Base-by-base conservation (phyloP, 2,113 vertebrate species). In the Zosterops hypoxanthus region DNA sequence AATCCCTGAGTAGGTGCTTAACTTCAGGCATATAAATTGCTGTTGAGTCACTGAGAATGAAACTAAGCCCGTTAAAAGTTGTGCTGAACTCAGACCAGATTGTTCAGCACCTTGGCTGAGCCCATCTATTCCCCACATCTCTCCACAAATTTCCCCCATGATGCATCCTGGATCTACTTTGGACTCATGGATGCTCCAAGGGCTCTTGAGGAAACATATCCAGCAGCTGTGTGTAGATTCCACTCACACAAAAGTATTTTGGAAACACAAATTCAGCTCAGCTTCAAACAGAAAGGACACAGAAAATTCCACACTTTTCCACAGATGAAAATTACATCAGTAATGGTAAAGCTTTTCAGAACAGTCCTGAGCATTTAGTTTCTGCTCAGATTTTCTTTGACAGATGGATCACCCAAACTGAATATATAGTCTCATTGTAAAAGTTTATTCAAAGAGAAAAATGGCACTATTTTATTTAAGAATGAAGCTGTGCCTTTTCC, bases 91-190 rank as follows among this genome's bases (percentile, higher is more conserved):
- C 36, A 84, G 65, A 57, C 21, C 55, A 73, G 36, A 18, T 26
- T 47, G 19, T 50, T 85, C 60, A 95, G 60, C 12, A 77, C 68
- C 64, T 52, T 60, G 24, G 24, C 26, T 28, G 22, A 87, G 50
- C 10, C 18, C 4, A 0, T 28, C 31, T 79, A 70, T 75, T 28
- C 12, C 49, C 23, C 55, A 53, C 11, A 36, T 39, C 33, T 69
- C 16, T 23, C 33, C 46, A 60, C 55, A 60, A 4, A 15, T 52
- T 77, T 46, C 9, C 46, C 19, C 31, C 53, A 52, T 0, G 0
- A 34, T 5, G 6, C 39, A 64, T 47, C 59, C 24, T 71, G 59
- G 41, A 33, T 26, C 64, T 73, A 4, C 14, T 73, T 34, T 1
- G 8, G 26, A n/a, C 0, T 1, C 20, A 2, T 14, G 70, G 33